Evolutionary conservation across 1,140 invertebrate species (phyloP), one percentile per base, ranked within the genome.

Genomic region (Bombus haemorrhoidalis): DNA sequence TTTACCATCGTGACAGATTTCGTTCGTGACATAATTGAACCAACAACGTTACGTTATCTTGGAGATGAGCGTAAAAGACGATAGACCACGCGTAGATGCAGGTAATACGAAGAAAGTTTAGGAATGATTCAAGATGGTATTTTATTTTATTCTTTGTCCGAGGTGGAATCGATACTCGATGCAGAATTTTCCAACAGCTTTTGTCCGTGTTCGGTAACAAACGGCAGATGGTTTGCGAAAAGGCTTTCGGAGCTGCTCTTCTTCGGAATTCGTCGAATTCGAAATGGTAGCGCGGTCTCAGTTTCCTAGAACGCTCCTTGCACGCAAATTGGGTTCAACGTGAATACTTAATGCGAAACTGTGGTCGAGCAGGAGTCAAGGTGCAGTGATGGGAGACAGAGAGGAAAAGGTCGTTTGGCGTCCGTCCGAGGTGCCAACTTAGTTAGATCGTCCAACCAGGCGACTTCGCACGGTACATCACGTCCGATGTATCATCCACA

Each of bases 261-360:
- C 64, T 90, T 90, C 62, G 66, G 75, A 81, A 86, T 87, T 85
- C 78, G 86, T 57, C 57, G 83, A 80, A 80, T 80, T 85, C 68
- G 83, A 73, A 80, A 85, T 86, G 64, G 81, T 90, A 92, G 74
- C 90, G 84, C 66, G 81, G 92, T 91, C 93, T 93, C 91, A 89
- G 90, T 91, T 86, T 88, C 89, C 91, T 91, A 92, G 90, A 93
- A 93, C 91, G 89, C 91, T 93, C 91, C 93, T 94, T 93, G 92
- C 93, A 94, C 93, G 93, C 93, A 94, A 94, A 94, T 94, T 94
- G 92, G 92, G 93, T 94, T 94, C 91, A 91, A 86, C 90, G 86
- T 94, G 90, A 94, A 94, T 94, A 93, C 89, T 94, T 94, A 92
- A 94, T 94, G 92, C 32, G 89, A 87, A 92, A 91, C 89, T 90